Conservation (phyloP, 2,113 vertebrate genomes). For the Camarhynchus parvulus region DNA sequence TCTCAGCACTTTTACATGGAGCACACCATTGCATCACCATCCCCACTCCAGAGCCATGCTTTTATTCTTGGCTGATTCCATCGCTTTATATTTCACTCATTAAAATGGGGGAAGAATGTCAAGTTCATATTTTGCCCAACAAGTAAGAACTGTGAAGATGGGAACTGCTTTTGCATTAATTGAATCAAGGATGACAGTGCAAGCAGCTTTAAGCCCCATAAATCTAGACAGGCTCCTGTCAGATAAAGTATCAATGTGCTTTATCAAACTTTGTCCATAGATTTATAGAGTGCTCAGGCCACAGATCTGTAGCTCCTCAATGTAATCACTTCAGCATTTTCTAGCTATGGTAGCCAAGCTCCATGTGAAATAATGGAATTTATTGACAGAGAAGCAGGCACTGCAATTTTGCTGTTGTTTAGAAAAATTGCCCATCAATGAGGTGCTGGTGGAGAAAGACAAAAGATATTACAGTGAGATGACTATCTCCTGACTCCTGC, state of each 20-base stretch:
- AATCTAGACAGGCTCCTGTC: constrained; percentile 59
- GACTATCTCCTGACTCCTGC: constrained; percentile 55
- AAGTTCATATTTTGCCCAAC: constrained; percentile 27
- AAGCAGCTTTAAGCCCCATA: constrained; percentile 34
- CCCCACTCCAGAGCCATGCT: background rate
- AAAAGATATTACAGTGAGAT: constrained; percentile 58
- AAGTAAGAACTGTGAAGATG: background rate
- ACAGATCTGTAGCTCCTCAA: constrained; percentile 50
- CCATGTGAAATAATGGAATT: constrained; percentile 73
- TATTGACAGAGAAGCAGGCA: constrained; percentile 69
- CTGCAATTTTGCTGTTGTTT: constrained; percentile 71
- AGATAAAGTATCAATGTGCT: constrained; percentile 65
- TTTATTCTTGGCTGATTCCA: background rate
- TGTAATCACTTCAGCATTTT: constrained; percentile 70
- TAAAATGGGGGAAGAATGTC: background rate
- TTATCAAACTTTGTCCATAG: constrained; percentile 71
- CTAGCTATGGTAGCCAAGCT: constrained; percentile 46
- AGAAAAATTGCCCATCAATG: constrained; percentile 75
- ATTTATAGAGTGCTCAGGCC: constrained; percentile 71
- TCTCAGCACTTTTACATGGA: background rate
- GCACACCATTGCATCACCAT: background rate
- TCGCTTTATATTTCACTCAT: constrained; percentile 23
- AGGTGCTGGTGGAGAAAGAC: constrained; percentile 60
- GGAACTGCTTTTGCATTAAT: constrained; percentile 48
- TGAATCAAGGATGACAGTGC: constrained; percentile 25